Base-by-base conservation (phyloP, 2,888 invertebrate species). In the Sussaba pulchella region DNA sequence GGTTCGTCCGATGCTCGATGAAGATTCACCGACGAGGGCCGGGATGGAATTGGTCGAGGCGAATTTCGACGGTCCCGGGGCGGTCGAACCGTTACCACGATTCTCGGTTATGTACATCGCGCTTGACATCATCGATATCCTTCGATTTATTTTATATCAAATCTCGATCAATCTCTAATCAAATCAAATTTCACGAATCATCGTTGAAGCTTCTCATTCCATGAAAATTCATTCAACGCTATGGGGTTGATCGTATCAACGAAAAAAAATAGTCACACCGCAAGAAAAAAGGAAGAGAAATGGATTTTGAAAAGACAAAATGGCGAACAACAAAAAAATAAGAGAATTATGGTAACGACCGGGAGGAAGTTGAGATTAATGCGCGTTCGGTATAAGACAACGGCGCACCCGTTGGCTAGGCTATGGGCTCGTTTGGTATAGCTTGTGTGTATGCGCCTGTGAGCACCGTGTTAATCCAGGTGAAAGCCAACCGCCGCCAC, bases 1-100 rank as follows among this genome's bases (percentile, higher is more conserved):
- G 45, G 80, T 50, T 4, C 81, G 77, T 39, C 73, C 73, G 19
- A 78, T 39, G 0, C 66, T 57, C 50, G 81, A 19, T 1, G 78
- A n/a, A n/a, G n/a, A 70, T 14, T 88, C 86, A 78, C 90, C 90
- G 76, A 91, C 85, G 70, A 89, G 85, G 57, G 89, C 86, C 2
- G 91, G 91, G 41, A 92, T 92, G 45, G 92, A 92, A 78, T 87
- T 91, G 12, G 92, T 89, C 78, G 92, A 92, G 1, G 91, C 91
- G 82, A 87, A 91, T 70, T 91, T 92, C 12, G 61, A 71, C 17
- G 85, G 70, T 21, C 73, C 70, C 10, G 43, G 69, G 63, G 81
- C 81, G 80, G 84, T 50, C 61, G 77, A 86, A 78, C 88, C 89
- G 85, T 88, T 89, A 77, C 85, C 87, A 69, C 86, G 88, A 21